These are phyloP conservation scores for Umimayanthus chanpuru DNA, from an alignment of 92 coral and sea anemone genomes.

Conservation along the genomic window DNA sequence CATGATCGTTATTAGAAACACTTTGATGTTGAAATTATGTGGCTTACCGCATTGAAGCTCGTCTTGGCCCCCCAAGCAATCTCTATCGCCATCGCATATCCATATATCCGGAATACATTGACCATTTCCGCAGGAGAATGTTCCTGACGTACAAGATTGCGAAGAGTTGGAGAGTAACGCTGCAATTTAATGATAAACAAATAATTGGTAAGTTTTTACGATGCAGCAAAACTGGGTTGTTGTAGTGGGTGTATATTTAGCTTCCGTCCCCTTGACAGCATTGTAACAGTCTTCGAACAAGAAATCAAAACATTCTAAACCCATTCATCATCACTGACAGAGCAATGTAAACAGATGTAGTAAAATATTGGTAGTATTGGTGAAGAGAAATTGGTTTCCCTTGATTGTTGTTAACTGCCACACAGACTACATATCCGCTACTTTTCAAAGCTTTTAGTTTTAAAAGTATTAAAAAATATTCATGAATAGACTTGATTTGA, in stretches of 20 bases:
- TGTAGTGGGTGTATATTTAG: background rate
- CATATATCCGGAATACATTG: conserved; percentile 39
- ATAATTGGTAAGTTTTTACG: background rate
- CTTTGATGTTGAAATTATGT: background rate
- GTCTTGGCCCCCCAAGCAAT: conserved; percentile 38
- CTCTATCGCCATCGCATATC: conserved; percentile 43
- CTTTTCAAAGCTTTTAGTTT: background rate
- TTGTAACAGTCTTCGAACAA: background rate
- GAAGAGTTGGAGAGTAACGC: conserved; percentile 2
- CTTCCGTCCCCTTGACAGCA: conserved; percentile 24
- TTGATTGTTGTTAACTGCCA: background rate
- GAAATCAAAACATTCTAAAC: conserved; percentile 13
- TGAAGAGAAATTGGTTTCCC: background rate
- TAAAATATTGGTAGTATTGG: background rate
- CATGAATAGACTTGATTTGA: background rate
- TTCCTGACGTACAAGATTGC: conserved; percentile 20
- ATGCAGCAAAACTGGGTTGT: background rate
- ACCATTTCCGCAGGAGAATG: conserved; percentile 40
- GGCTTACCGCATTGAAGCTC: conserved; percentile 27
- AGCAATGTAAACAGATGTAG: conserved; percentile 7
- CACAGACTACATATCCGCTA: background rate
- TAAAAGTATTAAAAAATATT: conserved; percentile 6
- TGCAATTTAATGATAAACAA: background rate
- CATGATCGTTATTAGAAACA: background rate
- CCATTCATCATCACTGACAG: background rate